Evolutionary conservation across 1,140 invertebrate genomes (phyloP).

Genomic region (Zaprionus camerounensis): DNA sequence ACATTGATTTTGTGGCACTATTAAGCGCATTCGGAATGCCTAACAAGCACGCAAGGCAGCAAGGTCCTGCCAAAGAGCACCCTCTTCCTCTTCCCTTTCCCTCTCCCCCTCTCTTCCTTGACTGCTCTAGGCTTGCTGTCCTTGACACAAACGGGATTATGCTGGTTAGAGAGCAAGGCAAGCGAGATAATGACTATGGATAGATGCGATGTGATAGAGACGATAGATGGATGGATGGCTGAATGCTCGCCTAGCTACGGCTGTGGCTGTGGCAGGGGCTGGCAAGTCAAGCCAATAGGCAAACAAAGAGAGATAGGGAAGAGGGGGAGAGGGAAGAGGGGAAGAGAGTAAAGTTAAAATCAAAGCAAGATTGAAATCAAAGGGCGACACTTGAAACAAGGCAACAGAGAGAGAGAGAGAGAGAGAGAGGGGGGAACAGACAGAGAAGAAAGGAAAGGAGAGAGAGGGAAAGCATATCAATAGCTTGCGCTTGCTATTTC

Average conservation of each 20-base stretch:
- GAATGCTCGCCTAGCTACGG: conserved; percentile 19
- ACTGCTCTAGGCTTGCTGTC: conserved; percentile 20
- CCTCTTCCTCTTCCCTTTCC: not conserved
- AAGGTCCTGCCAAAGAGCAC: not conserved
- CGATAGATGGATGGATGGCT: conserved; percentile 14
- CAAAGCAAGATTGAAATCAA: conserved; percentile 67
- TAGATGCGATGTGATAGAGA: conserved; percentile 17
- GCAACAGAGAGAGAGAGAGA: not conserved
- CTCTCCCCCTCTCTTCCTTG: not conserved
- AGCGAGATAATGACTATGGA: conserved; percentile 70
- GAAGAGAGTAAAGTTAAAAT: not conserved
- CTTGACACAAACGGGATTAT: conserved; percentile 64
- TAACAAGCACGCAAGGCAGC: conserved; percentile 64
- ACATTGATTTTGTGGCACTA: conserved; percentile 79
- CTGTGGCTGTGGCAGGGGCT: not conserved
- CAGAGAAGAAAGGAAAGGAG: not conserved
- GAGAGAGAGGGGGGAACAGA: not conserved
- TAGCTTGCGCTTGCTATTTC: conserved; percentile 32
- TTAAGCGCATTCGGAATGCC: conserved; percentile 64
- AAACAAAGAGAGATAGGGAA: not conserved
- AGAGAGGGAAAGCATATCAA: conserved; percentile 50
- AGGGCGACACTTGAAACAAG: conserved; percentile 22
- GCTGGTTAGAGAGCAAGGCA: conserved; percentile 59
- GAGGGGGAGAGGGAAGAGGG: not conserved
- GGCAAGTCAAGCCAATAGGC: conserved; percentile 20